Conservation (phyloP, 2,797 vertebrate species). For the Okamejei kenojei region DNA sequence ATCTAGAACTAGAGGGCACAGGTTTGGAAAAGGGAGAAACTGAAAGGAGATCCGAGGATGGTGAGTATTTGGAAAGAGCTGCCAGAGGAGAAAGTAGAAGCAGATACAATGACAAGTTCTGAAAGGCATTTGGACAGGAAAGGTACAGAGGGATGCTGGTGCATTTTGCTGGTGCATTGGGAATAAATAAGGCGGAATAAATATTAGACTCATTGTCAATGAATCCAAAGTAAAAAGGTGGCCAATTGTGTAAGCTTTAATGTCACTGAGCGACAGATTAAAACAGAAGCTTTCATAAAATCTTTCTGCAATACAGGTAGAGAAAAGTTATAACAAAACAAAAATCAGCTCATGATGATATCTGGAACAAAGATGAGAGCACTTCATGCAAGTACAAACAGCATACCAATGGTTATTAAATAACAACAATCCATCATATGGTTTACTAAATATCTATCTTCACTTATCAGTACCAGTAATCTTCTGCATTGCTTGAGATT, state of each 20-base stretch:
- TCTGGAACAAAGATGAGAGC: neutral
- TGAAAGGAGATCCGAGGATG: no score
- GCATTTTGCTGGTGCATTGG: no score
- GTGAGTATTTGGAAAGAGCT: no score
- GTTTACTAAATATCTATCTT: neutral
- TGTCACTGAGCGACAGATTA: neutral
- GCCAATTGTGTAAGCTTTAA: neutral
- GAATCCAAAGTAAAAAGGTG: neutral
- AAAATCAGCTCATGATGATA: neutral
- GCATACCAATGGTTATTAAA: neutral
- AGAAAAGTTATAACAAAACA: conserved; percentile 7
- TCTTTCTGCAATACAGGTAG: neutral
- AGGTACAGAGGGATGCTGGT: no score
- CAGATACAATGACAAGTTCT: no score
- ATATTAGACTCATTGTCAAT: neutral
- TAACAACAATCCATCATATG: neutral
- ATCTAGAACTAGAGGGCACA: no score
- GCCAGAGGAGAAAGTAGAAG: no score
- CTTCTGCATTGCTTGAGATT: neutral
- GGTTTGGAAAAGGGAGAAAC: no score
- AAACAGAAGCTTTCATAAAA: neutral
- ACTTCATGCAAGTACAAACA: neutral
- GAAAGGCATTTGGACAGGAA: no score
- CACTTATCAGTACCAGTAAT: neutral
- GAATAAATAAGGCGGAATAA: no score